A percentile compares a stretch with the other conserved stretches of the same genome.
Conservation (phyloP, 2,797 vertebrate genomes). For the Leuciscus waleckii region DNA sequence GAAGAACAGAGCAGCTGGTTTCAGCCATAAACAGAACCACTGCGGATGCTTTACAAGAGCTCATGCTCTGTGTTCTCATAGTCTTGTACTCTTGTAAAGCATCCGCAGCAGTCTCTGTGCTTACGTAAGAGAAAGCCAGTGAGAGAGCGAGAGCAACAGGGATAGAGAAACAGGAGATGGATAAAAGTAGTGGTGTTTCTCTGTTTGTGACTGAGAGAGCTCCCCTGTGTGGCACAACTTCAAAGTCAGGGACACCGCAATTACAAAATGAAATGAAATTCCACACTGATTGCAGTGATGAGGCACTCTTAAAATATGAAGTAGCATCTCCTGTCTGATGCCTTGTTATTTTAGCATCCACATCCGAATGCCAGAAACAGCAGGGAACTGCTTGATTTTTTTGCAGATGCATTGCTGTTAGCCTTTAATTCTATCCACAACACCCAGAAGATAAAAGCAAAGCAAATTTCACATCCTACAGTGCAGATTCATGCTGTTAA, state of each 20-base stretch:
- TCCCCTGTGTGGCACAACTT: conserved; percentile 30
- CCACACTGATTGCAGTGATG: conserved; percentile 6
- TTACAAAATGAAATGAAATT: conserved; percentile 32
- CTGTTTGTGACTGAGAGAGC: conserved; percentile 26
- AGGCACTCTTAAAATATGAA: conserved; percentile 12
- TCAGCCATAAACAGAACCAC: conserved; percentile 28
- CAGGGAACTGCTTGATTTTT: not conserved
- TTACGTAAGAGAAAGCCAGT: conserved; percentile 35
- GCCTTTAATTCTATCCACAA: not conserved
- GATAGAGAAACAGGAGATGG: conserved; percentile 23
- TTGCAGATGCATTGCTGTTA: not conserved
- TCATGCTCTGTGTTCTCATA: not conserved
- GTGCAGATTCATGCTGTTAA: not conserved
- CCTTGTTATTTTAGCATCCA: conserved; percentile 27
- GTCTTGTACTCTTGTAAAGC: conserved; percentile 9
- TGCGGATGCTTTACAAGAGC: conserved; percentile 1
- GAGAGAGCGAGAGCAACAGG: conserved; percentile 8
- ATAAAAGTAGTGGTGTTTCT: conserved; percentile 3
- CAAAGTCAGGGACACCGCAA: conserved; percentile 29
- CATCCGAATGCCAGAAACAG: not conserved
- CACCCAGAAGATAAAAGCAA: not conserved
- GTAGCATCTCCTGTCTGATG: conserved; percentile 13
- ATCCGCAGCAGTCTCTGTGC: conserved; percentile 13
- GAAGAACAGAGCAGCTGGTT: conserved; percentile 23
- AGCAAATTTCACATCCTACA: not conserved